phyloP scores from a whole-genome alignment of 2,888 invertebrate species.

The Drosophila mercatorum region DNA sequence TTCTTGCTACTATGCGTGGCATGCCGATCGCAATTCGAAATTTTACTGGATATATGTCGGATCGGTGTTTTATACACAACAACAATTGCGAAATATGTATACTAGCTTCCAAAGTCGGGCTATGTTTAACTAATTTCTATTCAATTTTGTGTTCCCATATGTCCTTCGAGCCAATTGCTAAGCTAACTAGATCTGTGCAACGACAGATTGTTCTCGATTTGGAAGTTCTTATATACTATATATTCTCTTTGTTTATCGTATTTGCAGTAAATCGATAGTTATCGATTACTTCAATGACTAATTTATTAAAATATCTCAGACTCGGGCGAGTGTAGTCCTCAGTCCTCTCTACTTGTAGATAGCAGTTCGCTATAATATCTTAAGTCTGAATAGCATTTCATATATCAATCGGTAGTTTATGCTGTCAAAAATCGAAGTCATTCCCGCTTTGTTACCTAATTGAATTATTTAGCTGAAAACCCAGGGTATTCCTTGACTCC shows the following conservation, averaged over 20 bases:
- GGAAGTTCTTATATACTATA: too few relatives aligned
- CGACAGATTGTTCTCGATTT: neutral
- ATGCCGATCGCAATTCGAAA: neutral
- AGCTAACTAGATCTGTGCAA: neutral
- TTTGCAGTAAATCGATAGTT: neutral
- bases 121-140: neutral
- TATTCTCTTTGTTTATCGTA: neutral
- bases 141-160: neutral
- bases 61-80: neutral
- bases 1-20: neutral
- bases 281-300: neutral
- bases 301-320: too few relatives aligned
- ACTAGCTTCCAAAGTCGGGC: neutral
- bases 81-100: neutral
- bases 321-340: too few relatives aligned
- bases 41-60: neutral
- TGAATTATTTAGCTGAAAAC: slow-evolving; percentile 6
- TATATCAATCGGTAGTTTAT: slow-evolving; percentile 17
- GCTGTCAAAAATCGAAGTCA: slow-evolving; percentile 1
- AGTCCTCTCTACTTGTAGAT: neutral
- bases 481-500: neutral
- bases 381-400: slow-evolving; percentile 1
- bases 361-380: neutral
- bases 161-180: neutral
- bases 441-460: neutral